A percentile compares a stretch with the other conserved stretches of the same genome.
These are phyloP conservation scores for Cranoglanis bouderius DNA, from an alignment of 2,113 vertebrate genomes.

Conservation along the genomic window DNA sequence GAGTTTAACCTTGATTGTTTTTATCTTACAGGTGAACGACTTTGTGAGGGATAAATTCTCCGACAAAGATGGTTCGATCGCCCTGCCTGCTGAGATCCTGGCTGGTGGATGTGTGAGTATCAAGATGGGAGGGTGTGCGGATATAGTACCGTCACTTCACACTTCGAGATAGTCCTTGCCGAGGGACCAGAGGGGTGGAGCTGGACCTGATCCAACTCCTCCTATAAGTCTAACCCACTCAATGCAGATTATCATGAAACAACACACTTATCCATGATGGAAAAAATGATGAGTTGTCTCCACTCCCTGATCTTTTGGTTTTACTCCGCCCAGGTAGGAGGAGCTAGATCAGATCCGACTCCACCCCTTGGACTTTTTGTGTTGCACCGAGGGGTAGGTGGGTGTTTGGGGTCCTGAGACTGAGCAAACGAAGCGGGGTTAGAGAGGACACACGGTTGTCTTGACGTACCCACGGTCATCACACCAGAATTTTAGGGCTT, in stretches of 20 bases:
- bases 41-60: slow-evolving; percentile 97
- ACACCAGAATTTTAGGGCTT: neutral
- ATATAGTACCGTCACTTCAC: no score
- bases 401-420: neutral
- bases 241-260: neutral
- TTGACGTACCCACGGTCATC: no score
- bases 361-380: neutral
- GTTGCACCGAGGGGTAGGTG: neutral
- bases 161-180: no score
- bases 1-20: neutral
- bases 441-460: no score
- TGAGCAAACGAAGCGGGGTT: no score
- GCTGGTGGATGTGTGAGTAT: slow-evolving; percentile 95
- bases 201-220: neutral
- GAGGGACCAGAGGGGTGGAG: neutral
- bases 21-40: slow-evolving; percentile 86
- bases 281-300: neutral
- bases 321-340: neutral
- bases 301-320: neutral
- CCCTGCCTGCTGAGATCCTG: slow-evolving; percentile 84
- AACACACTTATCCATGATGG: neutral
- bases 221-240: neutral
- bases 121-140: neutral
- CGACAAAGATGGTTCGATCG: slow-evolving; percentile 82
- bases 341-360: neutral